These are phyloP conservation scores for Protosalanx chinensis DNA, from an alignment of 2,797 vertebrate species.

Conservation along the genomic window DNA sequence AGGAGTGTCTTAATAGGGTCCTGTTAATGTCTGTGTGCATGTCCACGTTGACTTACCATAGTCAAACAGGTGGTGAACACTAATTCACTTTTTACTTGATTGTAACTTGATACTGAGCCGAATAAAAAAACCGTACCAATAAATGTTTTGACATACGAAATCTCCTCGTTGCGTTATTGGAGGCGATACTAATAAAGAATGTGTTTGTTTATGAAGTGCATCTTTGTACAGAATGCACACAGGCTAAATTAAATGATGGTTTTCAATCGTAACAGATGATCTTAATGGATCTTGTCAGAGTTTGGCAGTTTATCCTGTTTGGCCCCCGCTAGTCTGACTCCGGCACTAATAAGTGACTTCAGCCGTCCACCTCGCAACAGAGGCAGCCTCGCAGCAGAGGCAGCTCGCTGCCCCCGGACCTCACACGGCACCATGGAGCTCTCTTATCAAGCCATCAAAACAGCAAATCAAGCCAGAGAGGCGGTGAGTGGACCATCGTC, in stretches of 20 bases:
- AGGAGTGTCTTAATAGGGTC: no score
- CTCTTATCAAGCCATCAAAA: slow-evolving; percentile 79
- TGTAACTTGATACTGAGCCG: neutral
- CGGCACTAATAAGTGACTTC: no score
- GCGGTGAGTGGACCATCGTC: slow-evolving; percentile 74
- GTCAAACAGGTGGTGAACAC: neutral
- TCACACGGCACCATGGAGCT: slow-evolving; percentile 74
- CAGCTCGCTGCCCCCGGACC: neutral
- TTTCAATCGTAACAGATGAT: no score
- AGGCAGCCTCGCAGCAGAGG: neutral
- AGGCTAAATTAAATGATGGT: no score
- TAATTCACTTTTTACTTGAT: neutral
- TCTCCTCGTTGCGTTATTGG: neutral
- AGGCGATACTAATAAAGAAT: neutral
- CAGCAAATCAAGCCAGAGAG: slow-evolving; percentile 79
- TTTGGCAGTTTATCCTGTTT: no score
- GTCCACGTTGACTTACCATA: neutral
- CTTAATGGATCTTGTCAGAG: no score
- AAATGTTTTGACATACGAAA: neutral
- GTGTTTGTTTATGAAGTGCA: no score
- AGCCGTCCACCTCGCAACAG: neutral
- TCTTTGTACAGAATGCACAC: no score
- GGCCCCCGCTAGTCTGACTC: no score
- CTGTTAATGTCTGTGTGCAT: neutral
- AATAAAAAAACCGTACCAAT: neutral